Evolutionary conservation across 2,888 invertebrate species (phyloP).

Genomic region (Leucozona laternaria): DNA sequence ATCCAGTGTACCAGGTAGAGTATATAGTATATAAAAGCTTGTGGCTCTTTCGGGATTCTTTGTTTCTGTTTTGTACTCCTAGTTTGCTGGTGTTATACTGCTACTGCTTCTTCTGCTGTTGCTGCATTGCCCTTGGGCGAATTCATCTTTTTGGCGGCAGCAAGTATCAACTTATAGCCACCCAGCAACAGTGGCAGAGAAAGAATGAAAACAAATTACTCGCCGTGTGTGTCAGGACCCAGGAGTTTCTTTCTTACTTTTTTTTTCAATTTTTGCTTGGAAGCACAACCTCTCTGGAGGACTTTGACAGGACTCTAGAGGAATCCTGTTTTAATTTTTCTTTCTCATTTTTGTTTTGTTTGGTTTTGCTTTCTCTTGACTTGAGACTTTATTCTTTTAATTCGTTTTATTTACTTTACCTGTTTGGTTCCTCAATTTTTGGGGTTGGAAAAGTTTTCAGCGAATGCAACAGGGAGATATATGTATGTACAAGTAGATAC

Average conservation of each 20-base stretch:
- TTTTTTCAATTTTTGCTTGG: conserved; percentile 12
- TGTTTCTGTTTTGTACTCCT: conserved; percentile 44
- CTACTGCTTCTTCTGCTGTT: conserved; percentile 18
- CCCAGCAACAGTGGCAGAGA: conserved; percentile 5
- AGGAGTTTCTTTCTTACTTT: conserved; percentile 58
- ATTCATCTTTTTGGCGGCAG: conserved; percentile 43
- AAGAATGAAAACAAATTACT: conserved; percentile 68
- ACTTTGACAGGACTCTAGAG: conserved; percentile 70
- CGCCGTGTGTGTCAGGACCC: conserved; percentile 65
- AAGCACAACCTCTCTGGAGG: conserved; percentile 50
- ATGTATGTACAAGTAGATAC: neutral
- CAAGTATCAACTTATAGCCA: neutral
- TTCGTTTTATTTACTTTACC: conserved; percentile 55
- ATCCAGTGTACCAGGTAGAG: conserved; percentile 38
- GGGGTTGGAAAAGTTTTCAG: conserved; percentile 55
- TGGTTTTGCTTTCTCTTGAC: conserved; percentile 27
- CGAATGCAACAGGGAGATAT: conserved; percentile 49
- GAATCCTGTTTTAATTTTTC: conserved; percentile 71
- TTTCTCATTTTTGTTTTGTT: conserved; percentile 41
- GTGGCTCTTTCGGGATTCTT: conserved; percentile 38
- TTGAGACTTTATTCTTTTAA: conserved; percentile 39
- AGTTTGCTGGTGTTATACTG: conserved; percentile 22
- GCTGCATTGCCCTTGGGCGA: conserved; percentile 40
- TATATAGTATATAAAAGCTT: conserved; percentile 17
- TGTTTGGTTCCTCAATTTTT: conserved; percentile 53